Evolutionary conservation across 1,140 invertebrate species (phyloP).

Genomic region (Drosophila micromelanica): DNA sequence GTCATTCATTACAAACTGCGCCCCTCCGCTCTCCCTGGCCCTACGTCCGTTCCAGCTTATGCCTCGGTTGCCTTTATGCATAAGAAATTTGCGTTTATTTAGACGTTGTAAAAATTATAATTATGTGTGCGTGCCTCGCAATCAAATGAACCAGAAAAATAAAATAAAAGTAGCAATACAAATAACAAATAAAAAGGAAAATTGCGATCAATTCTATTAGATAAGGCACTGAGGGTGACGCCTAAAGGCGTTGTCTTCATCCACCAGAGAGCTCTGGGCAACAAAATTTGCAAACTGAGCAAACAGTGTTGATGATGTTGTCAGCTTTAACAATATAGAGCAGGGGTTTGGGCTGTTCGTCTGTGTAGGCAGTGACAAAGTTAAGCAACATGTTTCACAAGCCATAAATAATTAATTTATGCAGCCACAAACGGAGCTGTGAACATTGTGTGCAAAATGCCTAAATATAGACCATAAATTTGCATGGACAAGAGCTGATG

Average conservation of each 20-base stretch:
- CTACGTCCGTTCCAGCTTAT: slow-evolving; percentile 8
- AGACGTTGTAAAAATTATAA: slow-evolving; percentile 83
- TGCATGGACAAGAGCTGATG: slow-evolving; percentile 57
- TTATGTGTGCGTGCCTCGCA: slow-evolving; percentile 72
- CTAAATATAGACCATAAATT: slow-evolving; percentile 81
- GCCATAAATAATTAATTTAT: slow-evolving; percentile 83
- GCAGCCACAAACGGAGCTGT: slow-evolving; percentile 57
- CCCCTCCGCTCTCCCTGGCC: slow-evolving; percentile 1
- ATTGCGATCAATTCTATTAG: slow-evolving; percentile 72
- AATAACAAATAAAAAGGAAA: not conserved
- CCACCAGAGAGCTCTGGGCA: slow-evolving; percentile 9
- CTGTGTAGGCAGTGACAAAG: slow-evolving; percentile 9
- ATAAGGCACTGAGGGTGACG: slow-evolving; percentile 56
- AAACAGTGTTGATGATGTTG: slow-evolving; percentile 52
- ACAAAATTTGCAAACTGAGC: slow-evolving; percentile 62
- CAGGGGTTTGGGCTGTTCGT: not conserved
- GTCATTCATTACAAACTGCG: slow-evolving; percentile 62
- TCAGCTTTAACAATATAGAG: slow-evolving; percentile 11
- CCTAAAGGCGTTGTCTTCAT: slow-evolving; percentile 28
- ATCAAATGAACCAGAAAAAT: slow-evolving; percentile 47
- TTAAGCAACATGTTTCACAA: slow-evolving; percentile 64
- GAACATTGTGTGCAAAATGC: slow-evolving; percentile 73
- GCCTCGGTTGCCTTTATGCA: slow-evolving; percentile 56
- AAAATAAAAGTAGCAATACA: not conserved
- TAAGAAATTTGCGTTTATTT: slow-evolving; percentile 77